Percentiles rank a stretch among this genome's conserved stretches.
Evolutionary conservation across 2,797 vertebrate species (phyloP).

Genomic region (Enteromius thamalakanensis): DNA sequence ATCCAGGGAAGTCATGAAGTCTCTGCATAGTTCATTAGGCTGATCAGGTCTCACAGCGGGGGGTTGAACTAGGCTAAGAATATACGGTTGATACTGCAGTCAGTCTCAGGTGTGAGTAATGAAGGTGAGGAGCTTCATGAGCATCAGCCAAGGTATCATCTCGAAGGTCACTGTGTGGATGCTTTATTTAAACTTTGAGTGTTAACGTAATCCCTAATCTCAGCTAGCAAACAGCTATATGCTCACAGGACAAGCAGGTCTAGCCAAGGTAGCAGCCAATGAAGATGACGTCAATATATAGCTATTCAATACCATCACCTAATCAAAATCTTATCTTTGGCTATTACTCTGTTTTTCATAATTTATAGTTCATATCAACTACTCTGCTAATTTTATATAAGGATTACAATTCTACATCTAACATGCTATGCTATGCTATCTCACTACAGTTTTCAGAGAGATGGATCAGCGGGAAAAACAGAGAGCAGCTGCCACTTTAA

Average conservation of each 20-base stretch:
- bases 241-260: background rate
- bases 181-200: constrained; percentile 50
- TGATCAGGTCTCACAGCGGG: constrained; percentile 34
- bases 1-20: constrained; percentile 2
- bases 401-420: background rate
- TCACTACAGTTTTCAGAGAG: constrained; percentile 5
- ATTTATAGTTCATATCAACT: background rate
- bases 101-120: constrained; percentile 1
- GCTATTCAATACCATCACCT: background rate
- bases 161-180: constrained; percentile 15
- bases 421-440: background rate
- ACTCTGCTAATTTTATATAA: background rate
- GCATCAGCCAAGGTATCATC: background rate
- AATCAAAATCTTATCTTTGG: background rate
- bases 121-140: background rate
- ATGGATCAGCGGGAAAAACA: constrained; percentile 56
- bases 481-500: constrained; percentile 70
- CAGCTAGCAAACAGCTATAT: constrained; percentile 32
- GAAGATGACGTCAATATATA: background rate
- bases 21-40: constrained; percentile 27
- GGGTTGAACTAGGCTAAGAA: constrained; percentile 24
- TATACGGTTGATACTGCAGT: constrained; percentile 22
- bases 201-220: constrained; percentile 58
- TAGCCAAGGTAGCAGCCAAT: background rate
- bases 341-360: background rate